Evolutionary conservation across 2,888 invertebrate genomes (phyloP), one percentile per base, ranked within the genome.

Genomic region (Ecliptopera silaceata): DNA sequence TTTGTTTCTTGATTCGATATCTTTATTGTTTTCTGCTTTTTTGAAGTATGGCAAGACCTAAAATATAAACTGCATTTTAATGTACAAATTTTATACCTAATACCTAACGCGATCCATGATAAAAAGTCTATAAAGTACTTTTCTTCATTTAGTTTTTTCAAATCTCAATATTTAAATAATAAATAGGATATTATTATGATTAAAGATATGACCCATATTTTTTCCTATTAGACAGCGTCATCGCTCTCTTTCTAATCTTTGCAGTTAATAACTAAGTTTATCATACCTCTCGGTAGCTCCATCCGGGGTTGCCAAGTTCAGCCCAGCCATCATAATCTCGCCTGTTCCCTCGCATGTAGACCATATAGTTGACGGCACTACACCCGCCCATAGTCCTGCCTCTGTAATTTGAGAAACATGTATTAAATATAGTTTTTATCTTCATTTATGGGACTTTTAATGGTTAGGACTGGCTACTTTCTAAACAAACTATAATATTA

Each of bases 11-110:
- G 89, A 77, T 68, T 92, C 93, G 1, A 86, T 72, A 57, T 94
- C 92, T 72, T 88, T 84, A 66, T 94, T 94, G 64, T 94, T 88
- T 81, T 94, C 94, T 0, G 94, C 89, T 80, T 94, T 94, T 51
- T 92, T 93, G 77, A 94, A 96, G 74, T 95, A 96, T 0, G 95
- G 95, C 12, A 96, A 82, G 0, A 94, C 84, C 92, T 92, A 80
- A 5, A 83, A 84, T 18, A 10, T 5, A 18, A 45, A 39, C 1
- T 26, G n/a, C n/a, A n/a, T n/a, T n/a, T n/a, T n/a, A n/a, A n/a
- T n/a, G n/a, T n/a, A n/a, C n/a, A n/a, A n/a, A n/a, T n/a, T n/a
- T n/a, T n/a, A n/a, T n/a, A n/a, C n/a, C n/a, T n/a, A n/a, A n/a
- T n/a, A n/a, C n/a, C n/a, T n/a, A n/a, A n/a, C n/a, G n/a, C n/a